Base-by-base conservation (phyloP, 2,888 invertebrate species). In the Pegoplata infirma region DNA sequence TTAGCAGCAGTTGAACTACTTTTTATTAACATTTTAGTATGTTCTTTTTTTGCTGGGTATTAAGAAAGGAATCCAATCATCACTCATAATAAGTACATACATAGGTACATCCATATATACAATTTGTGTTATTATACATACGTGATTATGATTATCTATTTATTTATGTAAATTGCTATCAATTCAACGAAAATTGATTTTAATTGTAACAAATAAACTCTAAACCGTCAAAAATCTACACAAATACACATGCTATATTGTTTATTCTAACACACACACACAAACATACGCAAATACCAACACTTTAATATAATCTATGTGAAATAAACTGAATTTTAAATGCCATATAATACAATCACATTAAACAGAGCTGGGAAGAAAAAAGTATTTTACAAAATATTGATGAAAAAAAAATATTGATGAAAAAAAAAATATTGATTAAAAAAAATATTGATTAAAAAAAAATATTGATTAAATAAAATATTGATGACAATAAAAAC, bases 161-260 rank as follows among this genome's bases (percentile, higher is more conserved):
- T 71, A 78, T 78, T 69, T 61, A 71, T 74, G 59, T 71, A 67
- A 74, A 79, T 74, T 69, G 36, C 23, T 66, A 55, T 40, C 61
- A 56, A 79, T 71, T 55, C 17, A 58, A 63, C 25, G 44, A 28
- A 56, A 79, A 74, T 74, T 74, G 59, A 61, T 61, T 78, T 74
- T 36, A 66, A 75, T 71, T 61, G 66, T 71, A 64, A 40, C 59
- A 58, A 69, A 69, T 64, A 36, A 63, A 68, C 63, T 10, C 17
- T 32, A 66, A 46, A 32, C 6, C 5, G 12, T n/a, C 1, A 23
- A 63, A 55, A 19, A 21, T 23, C 16, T n/a, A 36, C 17, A 36
- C 28, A 16, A n/a, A n/a, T 17, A 16, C n/a, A n/a, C n/a, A n/a
- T n/a, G n/a, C n/a, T n/a, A n/a, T n/a, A n/a, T n/a, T n/a, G n/a